Percentiles rank a stretch among this genome's conserved stretches.
Evolutionary conservation across 1,140 invertebrate genomes (phyloP).

Genomic region (Temnothorax longispinosus): DNA sequence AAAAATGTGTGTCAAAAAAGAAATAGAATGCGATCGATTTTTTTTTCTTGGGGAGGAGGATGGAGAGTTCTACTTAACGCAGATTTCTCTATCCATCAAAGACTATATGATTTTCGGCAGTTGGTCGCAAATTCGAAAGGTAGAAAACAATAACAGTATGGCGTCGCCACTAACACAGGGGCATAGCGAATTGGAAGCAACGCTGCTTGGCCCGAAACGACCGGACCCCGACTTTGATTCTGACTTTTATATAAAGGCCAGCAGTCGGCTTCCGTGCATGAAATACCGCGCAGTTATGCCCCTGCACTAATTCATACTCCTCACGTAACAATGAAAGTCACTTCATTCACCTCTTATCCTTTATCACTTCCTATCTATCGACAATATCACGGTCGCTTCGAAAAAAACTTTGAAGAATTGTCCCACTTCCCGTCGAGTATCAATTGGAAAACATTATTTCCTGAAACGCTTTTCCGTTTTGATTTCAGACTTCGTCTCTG

Average conservation of each 20-base stretch:
- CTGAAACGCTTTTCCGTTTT: not conserved
- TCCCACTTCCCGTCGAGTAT: not conserved
- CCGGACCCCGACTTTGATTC: not conserved
- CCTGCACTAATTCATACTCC: constrained; percentile 23
- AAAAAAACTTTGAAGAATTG: constrained; percentile 19
- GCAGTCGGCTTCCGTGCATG: not conserved
- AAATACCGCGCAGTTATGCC: constrained; percentile 2
- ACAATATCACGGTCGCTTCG: constrained; percentile 7
- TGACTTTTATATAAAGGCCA: not conserved
- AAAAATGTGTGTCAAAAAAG: not conserved
- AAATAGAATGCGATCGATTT: not conserved
- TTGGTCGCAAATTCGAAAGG: constrained; percentile 66
- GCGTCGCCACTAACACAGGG: constrained; percentile 11
- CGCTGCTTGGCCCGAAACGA: not conserved
- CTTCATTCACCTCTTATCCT: too few species aligned
- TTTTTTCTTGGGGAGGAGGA: not conserved
- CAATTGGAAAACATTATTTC: not conserved
- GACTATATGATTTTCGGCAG: constrained; percentile 66
- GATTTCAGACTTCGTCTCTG: not conserved
- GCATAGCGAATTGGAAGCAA: constrained; percentile 17
- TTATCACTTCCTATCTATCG: constrained; percentile 44
- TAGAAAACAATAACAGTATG: constrained; percentile 67
- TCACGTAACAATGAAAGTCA: constrained; percentile 25
- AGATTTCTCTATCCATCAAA: constrained; percentile 48
- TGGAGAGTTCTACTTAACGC: constrained; percentile 56